phyloP scores from a whole-genome alignment of 1,140 invertebrate species.

The Euborellia annulipes region DNA sequence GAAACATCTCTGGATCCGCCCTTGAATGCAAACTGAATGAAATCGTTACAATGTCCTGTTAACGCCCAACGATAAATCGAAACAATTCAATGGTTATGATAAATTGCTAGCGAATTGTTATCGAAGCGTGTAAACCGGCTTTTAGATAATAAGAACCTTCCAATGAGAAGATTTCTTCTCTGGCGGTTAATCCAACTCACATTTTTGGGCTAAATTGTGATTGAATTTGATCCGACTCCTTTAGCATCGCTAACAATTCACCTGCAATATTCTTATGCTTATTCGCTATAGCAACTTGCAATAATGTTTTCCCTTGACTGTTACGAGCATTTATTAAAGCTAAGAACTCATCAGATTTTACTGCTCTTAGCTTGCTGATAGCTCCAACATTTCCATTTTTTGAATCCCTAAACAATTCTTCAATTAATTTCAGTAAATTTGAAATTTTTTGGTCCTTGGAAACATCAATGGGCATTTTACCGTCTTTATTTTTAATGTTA shows the following conservation, averaged over 20 bases:
- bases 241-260: neutral
- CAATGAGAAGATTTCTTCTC: no score
- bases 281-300: constrained; percentile 5
- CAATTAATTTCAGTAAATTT: constrained; percentile 10
- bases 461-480: constrained; percentile 11
- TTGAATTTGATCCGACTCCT: neutral
- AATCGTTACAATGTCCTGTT: no score
- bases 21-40: no score
- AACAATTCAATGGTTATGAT: no score
- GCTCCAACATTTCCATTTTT: constrained; percentile 10
- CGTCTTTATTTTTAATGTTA: constrained; percentile 23
- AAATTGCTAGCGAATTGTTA: no score
- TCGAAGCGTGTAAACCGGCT: no score
- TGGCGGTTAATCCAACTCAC: no score
- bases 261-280: constrained; percentile 5
- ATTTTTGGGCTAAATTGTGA: no score
- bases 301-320: neutral
- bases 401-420: constrained; percentile 10
- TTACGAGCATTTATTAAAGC: constrained; percentile 12
- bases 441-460: constrained; percentile 6
- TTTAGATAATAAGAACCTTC: no score
- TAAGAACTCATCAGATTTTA: constrained; percentile 8
- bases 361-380: constrained; percentile 7
- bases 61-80: no score
- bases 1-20: no score